phyloP scores from a whole-genome alignment of 2,888 invertebrate genomes.

The Chrysotoxum bicinctum region DNA sequence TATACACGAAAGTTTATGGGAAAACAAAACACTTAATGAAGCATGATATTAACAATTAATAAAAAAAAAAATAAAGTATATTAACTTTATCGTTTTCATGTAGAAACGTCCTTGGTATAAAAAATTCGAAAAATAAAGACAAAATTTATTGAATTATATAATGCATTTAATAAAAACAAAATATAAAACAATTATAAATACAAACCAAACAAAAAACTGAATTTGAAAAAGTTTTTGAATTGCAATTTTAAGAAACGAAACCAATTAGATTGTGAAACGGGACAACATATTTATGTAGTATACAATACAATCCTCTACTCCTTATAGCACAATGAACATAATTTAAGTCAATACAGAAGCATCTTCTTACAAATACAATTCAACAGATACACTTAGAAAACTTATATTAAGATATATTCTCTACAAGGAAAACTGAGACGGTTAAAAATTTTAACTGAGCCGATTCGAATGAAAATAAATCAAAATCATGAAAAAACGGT shows the following conservation, averaged over 20 bases:
- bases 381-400: background rate
- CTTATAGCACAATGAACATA: conserved; percentile 3
- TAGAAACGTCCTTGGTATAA: conserved; percentile 1
- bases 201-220: background rate
- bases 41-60: conserved; percentile 33
- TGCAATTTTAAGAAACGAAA: background rate
- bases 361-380: background rate
- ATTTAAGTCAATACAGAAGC: background rate
- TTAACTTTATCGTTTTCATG: conserved; percentile 29
- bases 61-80: conserved; percentile 18
- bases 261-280: background rate
- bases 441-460: background rate
- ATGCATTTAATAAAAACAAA: conserved; percentile 22
- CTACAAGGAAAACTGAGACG: background rate
- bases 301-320: background rate
- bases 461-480: background rate
- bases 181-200: background rate
- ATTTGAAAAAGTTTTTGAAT: background rate
- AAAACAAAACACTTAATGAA: conserved; percentile 66
- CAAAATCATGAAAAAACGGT: too few species aligned
- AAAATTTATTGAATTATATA: background rate
- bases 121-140: background rate
- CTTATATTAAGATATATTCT: background rate
- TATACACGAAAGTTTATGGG: conserved; percentile 37
- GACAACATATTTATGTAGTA: background rate